Percentiles rank a stretch among this genome's conserved stretches.
These are phyloP conservation scores for Pipra filicauda DNA, from an alignment of 2,113 vertebrate species.

Conservation along the genomic window DNA sequence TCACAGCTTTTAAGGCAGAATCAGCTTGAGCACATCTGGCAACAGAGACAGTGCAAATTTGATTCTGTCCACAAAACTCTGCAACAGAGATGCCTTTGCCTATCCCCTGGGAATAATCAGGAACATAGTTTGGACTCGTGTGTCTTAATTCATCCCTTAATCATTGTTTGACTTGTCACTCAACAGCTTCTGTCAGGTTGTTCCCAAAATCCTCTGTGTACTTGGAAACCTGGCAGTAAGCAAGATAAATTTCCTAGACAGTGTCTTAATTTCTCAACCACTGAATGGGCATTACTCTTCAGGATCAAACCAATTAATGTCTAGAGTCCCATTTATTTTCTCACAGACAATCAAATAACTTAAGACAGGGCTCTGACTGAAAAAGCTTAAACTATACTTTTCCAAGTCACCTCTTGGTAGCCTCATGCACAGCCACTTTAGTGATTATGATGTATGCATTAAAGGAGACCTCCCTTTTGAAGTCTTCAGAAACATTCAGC, in stretches of 20 bases:
- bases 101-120: neutral
- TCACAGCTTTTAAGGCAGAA: neutral
- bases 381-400: neutral
- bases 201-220: neutral
- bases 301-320: neutral
- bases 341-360: neutral
- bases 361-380: neutral
- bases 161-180: neutral
- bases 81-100: neutral
- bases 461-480: neutral
- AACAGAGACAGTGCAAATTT: neutral
- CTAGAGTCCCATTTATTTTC: neutral
- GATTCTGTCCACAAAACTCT: neutral
- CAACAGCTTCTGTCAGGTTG: neutral
- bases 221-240: neutral
- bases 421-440: neutral
- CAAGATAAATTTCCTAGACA: neutral
- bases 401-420: neutral
- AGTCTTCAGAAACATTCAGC: neutral
- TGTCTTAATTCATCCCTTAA: neutral
- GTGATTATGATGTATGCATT: neutral
- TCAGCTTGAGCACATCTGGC: neutral
- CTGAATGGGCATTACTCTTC: neutral
- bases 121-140: neutral
- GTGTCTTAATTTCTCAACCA: neutral